A percentile compares a stretch with the other conserved stretches of the same genome.
Evolutionary conservation across 2,888 invertebrate genomes (phyloP).

Genomic region (Patella depressa): DNA sequence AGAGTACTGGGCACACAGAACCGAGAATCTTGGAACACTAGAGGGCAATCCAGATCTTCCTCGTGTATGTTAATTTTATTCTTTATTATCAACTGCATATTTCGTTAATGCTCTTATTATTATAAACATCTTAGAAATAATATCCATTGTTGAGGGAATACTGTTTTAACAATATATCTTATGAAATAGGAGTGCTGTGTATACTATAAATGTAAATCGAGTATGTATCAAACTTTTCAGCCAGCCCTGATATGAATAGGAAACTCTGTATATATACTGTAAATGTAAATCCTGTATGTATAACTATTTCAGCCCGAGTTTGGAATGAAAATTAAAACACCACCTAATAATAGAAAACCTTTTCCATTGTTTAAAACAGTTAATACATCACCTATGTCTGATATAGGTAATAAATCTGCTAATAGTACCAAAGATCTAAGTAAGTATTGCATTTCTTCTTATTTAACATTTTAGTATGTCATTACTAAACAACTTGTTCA

Average conservation of each 20-base stretch:
- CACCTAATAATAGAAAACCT: conserved; percentile 45
- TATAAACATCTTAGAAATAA: background rate
- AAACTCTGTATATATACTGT: too few species aligned
- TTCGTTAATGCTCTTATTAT: background rate
- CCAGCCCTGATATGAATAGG: too few species aligned
- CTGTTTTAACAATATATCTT: background rate
- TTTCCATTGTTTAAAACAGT: conserved; percentile 33
- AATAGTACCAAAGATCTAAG: conserved; percentile 25
- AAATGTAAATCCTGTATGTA: background rate
- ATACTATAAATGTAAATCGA: too few species aligned
- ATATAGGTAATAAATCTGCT: conserved; percentile 45
- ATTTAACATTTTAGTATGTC: background rate
- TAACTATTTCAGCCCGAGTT: conserved; percentile 56
- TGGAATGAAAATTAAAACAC: conserved; percentile 55
- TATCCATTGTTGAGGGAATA: background rate
- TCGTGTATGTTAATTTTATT: conserved; percentile 38
- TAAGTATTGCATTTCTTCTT: background rate
- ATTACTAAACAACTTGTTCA: background rate
- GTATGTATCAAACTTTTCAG: too few species aligned
- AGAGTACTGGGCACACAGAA: conserved; percentile 55
- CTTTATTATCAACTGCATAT: background rate
- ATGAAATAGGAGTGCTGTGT: too few species aligned
- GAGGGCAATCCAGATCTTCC: conserved; percentile 45
- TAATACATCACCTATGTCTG: conserved; percentile 34
- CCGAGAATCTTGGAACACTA: conserved; percentile 58